Evolutionary conservation across 2,113 vertebrate genomes (phyloP), one percentile per base, ranked within the genome.

Genomic region (Larimichthys crocea): DNA sequence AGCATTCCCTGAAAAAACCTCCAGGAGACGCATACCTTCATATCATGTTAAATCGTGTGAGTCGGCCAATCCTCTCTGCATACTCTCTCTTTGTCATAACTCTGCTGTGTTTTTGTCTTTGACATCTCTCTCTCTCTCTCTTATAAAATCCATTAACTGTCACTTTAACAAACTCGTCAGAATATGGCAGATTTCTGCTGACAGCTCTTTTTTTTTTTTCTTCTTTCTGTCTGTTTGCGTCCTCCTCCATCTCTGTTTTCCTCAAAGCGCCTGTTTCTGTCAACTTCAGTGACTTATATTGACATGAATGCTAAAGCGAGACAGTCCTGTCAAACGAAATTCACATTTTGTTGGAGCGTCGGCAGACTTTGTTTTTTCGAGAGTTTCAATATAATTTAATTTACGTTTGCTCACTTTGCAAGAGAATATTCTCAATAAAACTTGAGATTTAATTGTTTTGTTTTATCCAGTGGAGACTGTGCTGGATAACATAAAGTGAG

Each of bases 261-360:
- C 10, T 53, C 65, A 3, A 0, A 15, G 31, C 76, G 57, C 68
- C 65, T 69, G 65, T 68, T 60, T 68, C 55, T 64, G 44, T 82
- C 83, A 29, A 22, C 8, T 49, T 57, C 40, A 3, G 1, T 53
- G 64, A 70, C 74, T 82, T 60, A 70, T 24, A 46, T 17, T 69
- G 75, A 48, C 64, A 17, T 2, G 1, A 15, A 42, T 1, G 42
- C 46, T 40, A 1, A 12, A 26, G 63, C 9, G 75, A 77, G 42
- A 42, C n/a, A 11, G 17, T 17, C 3, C 52, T 59, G 74, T 26
- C 52, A 48, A 66, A 48, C 62, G 2, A 26, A 63, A 48, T 3
- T 22, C 20, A 12, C 35, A 31, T 9, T 29, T 59, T 31, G 62
- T 59, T 5, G 59, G 19, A 20, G 42, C 50, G 50, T 24, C 76